Evolutionary conservation across 2,797 vertebrate genomes (phyloP), one percentile per base, ranked within the genome.

Genomic region (Taeniopygia guttata): DNA sequence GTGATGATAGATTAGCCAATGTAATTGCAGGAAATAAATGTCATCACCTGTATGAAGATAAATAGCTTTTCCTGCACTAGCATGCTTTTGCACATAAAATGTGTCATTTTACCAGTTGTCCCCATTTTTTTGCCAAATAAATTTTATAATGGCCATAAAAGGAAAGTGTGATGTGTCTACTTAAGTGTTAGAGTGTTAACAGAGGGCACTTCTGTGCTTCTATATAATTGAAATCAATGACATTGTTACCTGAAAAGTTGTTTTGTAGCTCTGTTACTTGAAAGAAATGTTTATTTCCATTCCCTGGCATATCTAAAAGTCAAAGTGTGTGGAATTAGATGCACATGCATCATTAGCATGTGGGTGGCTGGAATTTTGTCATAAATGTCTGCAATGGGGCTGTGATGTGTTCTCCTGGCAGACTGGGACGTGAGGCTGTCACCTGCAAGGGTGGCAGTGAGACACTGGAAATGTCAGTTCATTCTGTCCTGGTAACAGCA

Each of bases 21-120:
- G 74, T 55, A 79, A 90, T 79, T 67, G 49, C 26, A 52, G 2
- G 1, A 87, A 96, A 91, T 76, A 88, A 63, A 78, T 82, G 42
- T 62, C 72, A 68, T 69, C 74, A 85, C 56, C 62, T 70, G 48
- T 36, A 16, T 60, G 78, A 80, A 87, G 70, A 94, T 78, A 82
- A 90, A 82, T 87, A 84, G 51, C 52, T 90, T 60, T 89, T 91
- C 90, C 85, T 79, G 70, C 87, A 49, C 66, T 80, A 77, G 42
- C 21, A 79, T 70, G 20, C 19, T 94, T 97, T 76, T 93, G 83
- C 52, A 22, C 80, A 76, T 92, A 90, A 96, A 96, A 96, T 87
- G 74, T 82, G 75, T 49, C 45, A 8, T 92, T 91, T 77, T 96
- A 67, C 30, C 52, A 84, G 46, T 79, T 94, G 89, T 51, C 22